These are phyloP conservation scores for Oryzias javanicus DNA, from an alignment of 2,113 vertebrate species.

Conservation along the genomic window DNA sequence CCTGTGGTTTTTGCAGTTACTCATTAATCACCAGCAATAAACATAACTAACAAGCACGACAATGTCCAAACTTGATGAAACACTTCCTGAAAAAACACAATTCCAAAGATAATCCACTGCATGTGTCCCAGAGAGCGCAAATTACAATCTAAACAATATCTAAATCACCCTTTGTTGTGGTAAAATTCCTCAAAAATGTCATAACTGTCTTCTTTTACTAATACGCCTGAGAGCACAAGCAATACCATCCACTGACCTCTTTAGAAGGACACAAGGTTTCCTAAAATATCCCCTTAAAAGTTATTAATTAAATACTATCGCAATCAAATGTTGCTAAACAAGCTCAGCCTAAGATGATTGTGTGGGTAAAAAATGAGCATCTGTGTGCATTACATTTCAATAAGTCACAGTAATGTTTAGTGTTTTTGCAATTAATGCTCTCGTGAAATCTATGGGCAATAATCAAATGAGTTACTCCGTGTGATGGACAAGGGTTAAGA, in stretches of 20 bases:
- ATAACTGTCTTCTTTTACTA: too few relatives aligned
- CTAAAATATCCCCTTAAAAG: too few relatives aligned
- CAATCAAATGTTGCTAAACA: too few relatives aligned
- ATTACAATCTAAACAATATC: too few relatives aligned
- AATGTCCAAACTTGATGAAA: conserved; percentile 34
- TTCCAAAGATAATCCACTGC: background rate
- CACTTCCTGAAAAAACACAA: background rate
- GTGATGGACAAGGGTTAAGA: background rate
- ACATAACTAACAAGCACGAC: conserved; percentile 35
- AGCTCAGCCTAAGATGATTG: background rate
- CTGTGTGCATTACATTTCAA: conserved; percentile 1
- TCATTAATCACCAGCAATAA: conserved; percentile 73
- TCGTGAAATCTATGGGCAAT: conserved; percentile 52
- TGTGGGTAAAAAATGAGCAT: background rate
- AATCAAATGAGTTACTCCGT: conserved; percentile 39
- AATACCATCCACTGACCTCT: too few relatives aligned
- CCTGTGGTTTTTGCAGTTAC: conserved; percentile 62
- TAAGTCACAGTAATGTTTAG: conserved; percentile 33
- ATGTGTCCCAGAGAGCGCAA: background rate
- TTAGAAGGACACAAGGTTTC: too few relatives aligned
- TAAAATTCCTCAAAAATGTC: too few relatives aligned
- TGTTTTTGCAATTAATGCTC: conserved; percentile 13
- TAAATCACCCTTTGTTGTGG: too few relatives aligned
- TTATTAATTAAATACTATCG: too few relatives aligned
- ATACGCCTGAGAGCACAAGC: too few relatives aligned